These are phyloP conservation scores for Hystrix brachyura DNA, from an alignment of 2,113 vertebrate genomes.

Conservation along the genomic window DNA sequence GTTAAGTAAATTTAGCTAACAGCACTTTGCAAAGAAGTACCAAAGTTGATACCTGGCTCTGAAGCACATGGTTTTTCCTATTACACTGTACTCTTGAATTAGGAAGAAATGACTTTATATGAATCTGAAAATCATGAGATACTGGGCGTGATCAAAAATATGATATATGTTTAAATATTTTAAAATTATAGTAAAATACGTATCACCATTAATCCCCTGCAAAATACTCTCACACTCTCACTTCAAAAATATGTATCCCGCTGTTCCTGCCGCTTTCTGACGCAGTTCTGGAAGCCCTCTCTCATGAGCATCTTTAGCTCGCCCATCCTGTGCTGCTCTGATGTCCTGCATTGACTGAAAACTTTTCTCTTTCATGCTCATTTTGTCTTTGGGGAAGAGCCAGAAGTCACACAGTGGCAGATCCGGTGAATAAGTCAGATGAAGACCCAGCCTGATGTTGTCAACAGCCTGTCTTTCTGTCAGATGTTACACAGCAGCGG, in stretches of 20 bases:
- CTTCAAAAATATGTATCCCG: neutral
- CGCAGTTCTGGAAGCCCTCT: neutral
- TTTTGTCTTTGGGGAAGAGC: neutral
- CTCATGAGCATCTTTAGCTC: neutral
- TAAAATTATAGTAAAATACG: neutral
- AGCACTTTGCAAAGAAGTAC: neutral
- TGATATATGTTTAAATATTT: neutral
- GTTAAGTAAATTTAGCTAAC: neutral
- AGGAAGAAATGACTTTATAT: neutral
- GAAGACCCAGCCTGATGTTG: accelerated
- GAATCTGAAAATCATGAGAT: neutral
- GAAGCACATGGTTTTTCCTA: neutral
- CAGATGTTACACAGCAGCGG: neutral
- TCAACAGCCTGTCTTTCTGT: neutral
- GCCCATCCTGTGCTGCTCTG: neutral
- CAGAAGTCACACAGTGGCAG: neutral
- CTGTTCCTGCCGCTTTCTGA: neutral
- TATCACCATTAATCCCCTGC: neutral
- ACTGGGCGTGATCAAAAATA: neutral
- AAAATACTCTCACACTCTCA: neutral
- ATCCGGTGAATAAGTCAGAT: neutral
- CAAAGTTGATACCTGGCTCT: neutral
- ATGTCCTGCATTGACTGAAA: neutral
- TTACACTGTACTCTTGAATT: neutral
- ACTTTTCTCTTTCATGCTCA: neutral